Percentiles rank a stretch among this genome's conserved stretches.
phyloP scores from a whole-genome alignment of 2,113 vertebrate species.

The Baryphthengus martii region DNA sequence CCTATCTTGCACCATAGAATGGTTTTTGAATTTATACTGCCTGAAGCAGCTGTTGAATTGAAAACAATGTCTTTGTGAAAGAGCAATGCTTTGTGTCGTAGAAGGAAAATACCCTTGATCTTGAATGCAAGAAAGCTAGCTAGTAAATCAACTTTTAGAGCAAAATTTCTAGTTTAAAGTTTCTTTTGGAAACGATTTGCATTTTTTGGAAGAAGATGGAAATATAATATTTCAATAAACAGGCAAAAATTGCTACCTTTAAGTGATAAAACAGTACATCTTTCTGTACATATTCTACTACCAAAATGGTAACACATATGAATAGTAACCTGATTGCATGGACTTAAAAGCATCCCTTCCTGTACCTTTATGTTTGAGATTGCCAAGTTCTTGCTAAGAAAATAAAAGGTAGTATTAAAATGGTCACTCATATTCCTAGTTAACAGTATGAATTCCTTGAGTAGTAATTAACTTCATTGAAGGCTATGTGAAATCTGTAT shows the following conservation, averaged over 20 bases:
- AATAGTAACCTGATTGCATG: neutral
- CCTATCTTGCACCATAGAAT: neutral
- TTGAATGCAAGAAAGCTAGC: neutral
- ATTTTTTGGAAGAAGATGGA: neutral
- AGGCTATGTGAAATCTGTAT: neutral
- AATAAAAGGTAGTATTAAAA: neutral
- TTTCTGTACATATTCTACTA: neutral
- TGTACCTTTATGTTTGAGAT: neutral
- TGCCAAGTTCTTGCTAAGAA: neutral
- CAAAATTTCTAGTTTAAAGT: neutral
- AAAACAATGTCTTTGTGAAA: neutral
- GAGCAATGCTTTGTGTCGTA: neutral
- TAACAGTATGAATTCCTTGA: neutral
- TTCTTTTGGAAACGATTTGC: neutral
- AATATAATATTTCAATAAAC: neutral
- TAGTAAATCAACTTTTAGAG: neutral
- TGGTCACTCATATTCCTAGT: neutral
- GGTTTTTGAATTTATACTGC: neutral
- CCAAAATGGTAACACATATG: neutral
- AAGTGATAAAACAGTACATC: neutral
- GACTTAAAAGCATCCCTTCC: neutral
- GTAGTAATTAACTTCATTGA: neutral
- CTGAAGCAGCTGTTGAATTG: neutral
- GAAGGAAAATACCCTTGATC: neutral
- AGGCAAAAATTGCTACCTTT: neutral